Conservation (phyloP, 2,888 invertebrate genomes). For the Chironomus riparius region DNA sequence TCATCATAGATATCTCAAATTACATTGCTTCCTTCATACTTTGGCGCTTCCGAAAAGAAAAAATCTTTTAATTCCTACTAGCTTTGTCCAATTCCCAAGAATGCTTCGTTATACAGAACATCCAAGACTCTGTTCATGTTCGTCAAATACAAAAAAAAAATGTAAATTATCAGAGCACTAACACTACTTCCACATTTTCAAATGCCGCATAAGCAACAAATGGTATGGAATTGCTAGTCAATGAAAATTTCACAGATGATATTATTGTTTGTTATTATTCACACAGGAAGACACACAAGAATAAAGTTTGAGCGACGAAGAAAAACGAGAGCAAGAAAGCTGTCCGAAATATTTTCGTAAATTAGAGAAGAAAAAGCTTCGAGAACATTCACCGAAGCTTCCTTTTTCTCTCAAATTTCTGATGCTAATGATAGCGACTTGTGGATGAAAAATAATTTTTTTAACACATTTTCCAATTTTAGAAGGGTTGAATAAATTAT, state of each 20-base stretch:
- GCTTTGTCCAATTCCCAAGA: too few species aligned
- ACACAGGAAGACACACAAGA: background rate
- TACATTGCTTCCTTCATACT: too few species aligned
- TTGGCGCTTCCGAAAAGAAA: too few species aligned
- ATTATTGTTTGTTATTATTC: slow-evolving; percentile 10
- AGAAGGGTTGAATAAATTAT: too few species aligned
- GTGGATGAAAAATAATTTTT: too few species aligned
- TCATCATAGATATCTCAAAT: too few species aligned
- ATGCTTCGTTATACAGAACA: too few species aligned
- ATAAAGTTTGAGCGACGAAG: too few species aligned
- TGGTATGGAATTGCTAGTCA: slow-evolving; percentile 22
- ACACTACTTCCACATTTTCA: background rate
- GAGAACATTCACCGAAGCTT: background rate
- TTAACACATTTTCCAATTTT: too few species aligned
- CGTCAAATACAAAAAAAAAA: background rate
- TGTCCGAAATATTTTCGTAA: background rate
- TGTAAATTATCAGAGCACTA: background rate
- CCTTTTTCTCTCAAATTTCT: background rate
- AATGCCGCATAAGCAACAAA: slow-evolving; percentile 26
- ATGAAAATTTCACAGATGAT: slow-evolving; percentile 23
- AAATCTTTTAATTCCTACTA: too few species aligned
- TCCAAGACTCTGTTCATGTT: too few species aligned
- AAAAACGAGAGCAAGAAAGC: slow-evolving; percentile 1
- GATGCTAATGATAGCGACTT: too few species aligned
- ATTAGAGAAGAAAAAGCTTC: background rate